Evolutionary conservation across 2,797 vertebrate species (phyloP), one percentile per base, ranked within the genome.

Genomic region (Enteromius mattozi): DNA sequence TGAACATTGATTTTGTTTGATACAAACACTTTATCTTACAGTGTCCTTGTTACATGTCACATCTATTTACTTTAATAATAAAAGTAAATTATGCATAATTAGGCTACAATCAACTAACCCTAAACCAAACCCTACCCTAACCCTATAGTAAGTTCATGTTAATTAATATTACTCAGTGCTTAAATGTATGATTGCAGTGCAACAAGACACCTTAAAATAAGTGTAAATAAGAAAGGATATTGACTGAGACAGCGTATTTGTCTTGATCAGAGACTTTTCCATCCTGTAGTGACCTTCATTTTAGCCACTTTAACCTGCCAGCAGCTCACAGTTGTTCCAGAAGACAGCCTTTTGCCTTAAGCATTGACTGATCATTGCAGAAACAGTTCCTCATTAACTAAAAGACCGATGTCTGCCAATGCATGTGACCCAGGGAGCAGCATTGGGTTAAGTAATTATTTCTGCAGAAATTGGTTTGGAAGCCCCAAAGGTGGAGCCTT

Each of bases 311-410:
- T 66, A 80, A 87, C 87, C 42, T 13, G 49, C 76, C 30, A 70
- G 89, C 88, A 88, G 85, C 87, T 63, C 83, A 85, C 81, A 56
- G 56, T 84, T 2, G 89, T 91, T 89, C 88, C 77, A 61, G 70
- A 70, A 90, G 83, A 92, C 80, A 81, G 86, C 86, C 83, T 82
- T 59, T 2, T 24, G 81, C 88, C 91, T 80, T 19, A 68, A 89
- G 86, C 85, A 5, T 61, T 56, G 65, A 81, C 21, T 78, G 80
- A 90, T 85, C 87, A 74, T 84, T 85, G 56, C 35, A 69, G 49
- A 72, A 85, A 83, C 66, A 78, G 86, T 89, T 90, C 83, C 79
- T 85, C 87, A 89, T 90, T 89, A 90, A 90, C 89, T 87, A 47
- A 68, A 77, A 83, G 37, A 82, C 81, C 21, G 30, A 65, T 68